A percentile compares a stretch with the other conserved stretches of the same genome.
These are phyloP conservation scores for Gymnocheta viridis DNA, from an alignment of 2,888 invertebrate genomes.

Conservation along the genomic window DNA sequence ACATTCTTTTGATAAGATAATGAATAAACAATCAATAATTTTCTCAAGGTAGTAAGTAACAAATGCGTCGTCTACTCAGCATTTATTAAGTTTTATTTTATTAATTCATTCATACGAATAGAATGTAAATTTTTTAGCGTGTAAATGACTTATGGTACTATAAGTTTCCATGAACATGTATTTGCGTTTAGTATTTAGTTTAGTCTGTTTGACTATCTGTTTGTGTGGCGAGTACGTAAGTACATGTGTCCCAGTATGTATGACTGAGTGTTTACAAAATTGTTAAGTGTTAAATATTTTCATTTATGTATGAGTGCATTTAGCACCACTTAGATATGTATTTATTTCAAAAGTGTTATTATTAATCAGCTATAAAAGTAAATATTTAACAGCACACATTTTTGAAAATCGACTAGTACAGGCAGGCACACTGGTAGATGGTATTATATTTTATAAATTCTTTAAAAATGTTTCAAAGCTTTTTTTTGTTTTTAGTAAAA, in stretches of 20 bases:
- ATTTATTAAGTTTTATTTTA: slow-evolving; percentile 15
- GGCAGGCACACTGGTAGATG: background rate
- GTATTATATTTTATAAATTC: slow-evolving; percentile 8
- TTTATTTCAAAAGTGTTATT: slow-evolving; percentile 32
- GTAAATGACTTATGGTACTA: slow-evolving; percentile 35
- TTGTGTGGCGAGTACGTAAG: background rate
- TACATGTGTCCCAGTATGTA: background rate
- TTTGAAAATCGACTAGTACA: slow-evolving; percentile 9
- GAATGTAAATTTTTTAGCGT: slow-evolving; percentile 35
- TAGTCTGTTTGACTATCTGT: background rate
- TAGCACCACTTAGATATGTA: slow-evolving; percentile 54
- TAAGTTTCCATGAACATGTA: slow-evolving; percentile 57
- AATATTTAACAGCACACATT: slow-evolving; percentile 37
- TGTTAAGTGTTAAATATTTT: slow-evolving; percentile 63
- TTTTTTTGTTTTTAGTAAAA: too few species aligned
- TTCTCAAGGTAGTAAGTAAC: slow-evolving; percentile 59
- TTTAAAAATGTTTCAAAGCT: slow-evolving; percentile 2
- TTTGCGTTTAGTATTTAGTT: background rate
- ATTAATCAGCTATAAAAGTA: slow-evolving; percentile 49
- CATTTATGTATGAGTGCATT: slow-evolving; percentile 62
- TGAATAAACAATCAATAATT: slow-evolving; percentile 59
- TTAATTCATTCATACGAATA: slow-evolving; percentile 18
- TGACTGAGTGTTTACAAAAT: slow-evolving; percentile 32
- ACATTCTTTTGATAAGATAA: slow-evolving; percentile 60
- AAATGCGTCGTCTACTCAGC: background rate